Percentiles rank a stretch among this genome's conserved stretches.
Conservation (phyloP, 2,888 invertebrate genomes). For the Teinopalpus imperialis region DNA sequence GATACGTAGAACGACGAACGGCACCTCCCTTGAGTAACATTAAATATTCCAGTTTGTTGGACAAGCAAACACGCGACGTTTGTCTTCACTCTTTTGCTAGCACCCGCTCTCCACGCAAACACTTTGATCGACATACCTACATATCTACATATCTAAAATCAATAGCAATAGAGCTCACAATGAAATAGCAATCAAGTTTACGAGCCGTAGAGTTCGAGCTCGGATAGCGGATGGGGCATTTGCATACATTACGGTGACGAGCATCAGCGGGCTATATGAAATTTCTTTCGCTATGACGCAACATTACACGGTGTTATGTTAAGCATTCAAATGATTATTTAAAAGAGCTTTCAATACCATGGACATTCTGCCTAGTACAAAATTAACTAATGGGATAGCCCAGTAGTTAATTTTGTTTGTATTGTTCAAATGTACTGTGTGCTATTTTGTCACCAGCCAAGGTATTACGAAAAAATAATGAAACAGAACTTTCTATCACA, state of each 20-base stretch:
- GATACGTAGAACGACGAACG: constrained; percentile 6
- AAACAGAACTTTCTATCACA: no score
- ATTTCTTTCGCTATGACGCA: constrained; percentile 11
- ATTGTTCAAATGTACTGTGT: no score
- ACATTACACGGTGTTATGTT: no score
- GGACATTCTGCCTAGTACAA: no score
- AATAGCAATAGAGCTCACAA: constrained; percentile 10
- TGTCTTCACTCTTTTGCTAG: constrained; percentile 22
- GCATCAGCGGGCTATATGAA: constrained; percentile 8
- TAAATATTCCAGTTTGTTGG: constrained; percentile 31
- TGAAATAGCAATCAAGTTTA: constrained; percentile 1
- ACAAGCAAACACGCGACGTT: constrained; percentile 29
- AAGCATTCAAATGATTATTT: no score
- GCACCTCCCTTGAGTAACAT: constrained; percentile 25
- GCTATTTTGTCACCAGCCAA: no score
- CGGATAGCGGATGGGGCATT: constrained; percentile 32
- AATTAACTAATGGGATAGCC: no score
- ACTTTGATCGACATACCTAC: neutral
- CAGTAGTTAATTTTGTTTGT: no score
- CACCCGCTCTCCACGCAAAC: neutral
- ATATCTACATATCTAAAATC: no score
- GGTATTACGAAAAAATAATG: no score
- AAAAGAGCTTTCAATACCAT: no score
- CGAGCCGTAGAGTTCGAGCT: neutral
- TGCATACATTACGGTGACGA: constrained; percentile 33